phyloP scores from a whole-genome alignment of 2,113 vertebrate genomes.

The Monopterus albus region DNA sequence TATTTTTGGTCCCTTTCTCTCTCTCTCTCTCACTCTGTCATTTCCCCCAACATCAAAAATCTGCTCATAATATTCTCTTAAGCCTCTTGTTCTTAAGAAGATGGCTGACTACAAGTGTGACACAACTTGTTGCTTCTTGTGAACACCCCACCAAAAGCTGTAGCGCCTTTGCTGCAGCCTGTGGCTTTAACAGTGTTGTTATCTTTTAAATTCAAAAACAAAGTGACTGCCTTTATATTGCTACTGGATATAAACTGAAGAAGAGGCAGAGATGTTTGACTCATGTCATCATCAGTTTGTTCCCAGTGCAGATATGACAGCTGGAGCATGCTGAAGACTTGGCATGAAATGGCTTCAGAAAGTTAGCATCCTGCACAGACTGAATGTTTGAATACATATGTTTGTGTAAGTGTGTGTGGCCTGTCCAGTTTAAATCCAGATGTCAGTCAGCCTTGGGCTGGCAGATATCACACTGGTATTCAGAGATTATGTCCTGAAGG shows the following conservation, averaged over 20 bases:
- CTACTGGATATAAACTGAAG: conserved; percentile 15
- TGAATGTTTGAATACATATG: conserved; percentile 51
- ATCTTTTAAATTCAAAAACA: conserved; percentile 12
- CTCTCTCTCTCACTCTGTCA: neutral
- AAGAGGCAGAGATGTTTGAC: conserved; percentile 24
- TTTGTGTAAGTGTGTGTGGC: conserved; percentile 45
- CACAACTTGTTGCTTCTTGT: conserved; percentile 27
- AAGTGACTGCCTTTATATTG: conserved; percentile 32
- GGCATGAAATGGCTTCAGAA: conserved; percentile 36
- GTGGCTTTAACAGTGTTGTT: conserved; percentile 19
- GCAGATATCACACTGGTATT: conserved; percentile 56
- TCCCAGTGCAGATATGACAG: conserved; percentile 55
- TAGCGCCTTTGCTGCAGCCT: conserved; percentile 50
- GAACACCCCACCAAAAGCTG: conserved; percentile 14
- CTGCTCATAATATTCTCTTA: no score
- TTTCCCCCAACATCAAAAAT: no score
- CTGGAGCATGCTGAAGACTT: conserved; percentile 58
- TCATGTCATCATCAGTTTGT: conserved; percentile 51
- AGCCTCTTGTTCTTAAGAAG: conserved; percentile 9
- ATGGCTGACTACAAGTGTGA: conserved; percentile 34
- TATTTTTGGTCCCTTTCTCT: neutral
- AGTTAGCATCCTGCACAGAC: conserved; percentile 51
- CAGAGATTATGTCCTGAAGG: conserved; percentile 62
- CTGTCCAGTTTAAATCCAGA: conserved; percentile 63
- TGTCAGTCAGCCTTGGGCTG: conserved; percentile 74